Evolutionary conservation across 2,113 vertebrate species (phyloP).

Genomic region (Cyprinodon tularosa): DNA sequence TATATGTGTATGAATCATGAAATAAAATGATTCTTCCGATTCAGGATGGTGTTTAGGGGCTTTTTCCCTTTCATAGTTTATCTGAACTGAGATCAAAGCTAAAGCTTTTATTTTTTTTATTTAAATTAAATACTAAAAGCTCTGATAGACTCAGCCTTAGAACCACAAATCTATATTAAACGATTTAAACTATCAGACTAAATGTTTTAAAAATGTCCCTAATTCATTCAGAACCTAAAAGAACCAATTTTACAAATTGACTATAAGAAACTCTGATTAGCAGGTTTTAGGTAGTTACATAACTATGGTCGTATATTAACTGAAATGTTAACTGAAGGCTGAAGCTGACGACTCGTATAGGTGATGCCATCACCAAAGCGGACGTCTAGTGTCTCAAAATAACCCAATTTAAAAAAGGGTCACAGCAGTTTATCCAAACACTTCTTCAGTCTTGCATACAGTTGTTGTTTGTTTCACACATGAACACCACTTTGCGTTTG

Average conservation of each 20-base stretch:
- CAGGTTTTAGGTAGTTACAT: not conserved
- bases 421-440: not conserved
- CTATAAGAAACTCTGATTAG: not conserved
- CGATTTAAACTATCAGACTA: no score
- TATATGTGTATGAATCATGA: no score
- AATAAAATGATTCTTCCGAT: no score
- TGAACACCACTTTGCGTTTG: not conserved
- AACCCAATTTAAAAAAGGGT: not conserved
- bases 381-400: not conserved
- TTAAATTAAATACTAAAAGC: no score
- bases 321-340: not conserved
- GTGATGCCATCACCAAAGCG: not conserved
- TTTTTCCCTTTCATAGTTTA: no score
- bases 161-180: no score
- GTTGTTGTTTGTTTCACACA: not conserved
- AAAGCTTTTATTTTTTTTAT: no score
- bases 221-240: not conserved
- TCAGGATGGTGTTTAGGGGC: no score
- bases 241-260: not conserved
- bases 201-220: not conserved
- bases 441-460: not conserved
- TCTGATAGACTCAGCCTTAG: no score
- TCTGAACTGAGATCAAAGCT: no score
- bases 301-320: no score
- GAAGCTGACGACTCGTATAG: not conserved